phyloP scores from a whole-genome alignment of 2,888 invertebrate species.

The Steinernema carpocapsae region DNA sequence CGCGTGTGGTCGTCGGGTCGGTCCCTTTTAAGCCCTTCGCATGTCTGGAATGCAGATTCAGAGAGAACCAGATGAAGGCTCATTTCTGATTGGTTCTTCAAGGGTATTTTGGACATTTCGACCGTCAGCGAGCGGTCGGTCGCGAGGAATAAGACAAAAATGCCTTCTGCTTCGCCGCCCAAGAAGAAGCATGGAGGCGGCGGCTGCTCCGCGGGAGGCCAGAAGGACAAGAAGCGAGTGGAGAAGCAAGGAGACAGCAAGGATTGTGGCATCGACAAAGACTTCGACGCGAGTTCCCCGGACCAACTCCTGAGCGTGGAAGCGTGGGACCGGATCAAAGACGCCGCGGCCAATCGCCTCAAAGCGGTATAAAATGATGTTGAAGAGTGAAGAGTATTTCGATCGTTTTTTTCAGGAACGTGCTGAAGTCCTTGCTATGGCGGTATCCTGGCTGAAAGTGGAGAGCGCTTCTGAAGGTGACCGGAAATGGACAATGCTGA shows the following conservation, averaged over 20 bases:
- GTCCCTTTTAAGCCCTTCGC: not conserved
- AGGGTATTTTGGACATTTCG: not conserved
- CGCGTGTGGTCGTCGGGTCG: too few species aligned
- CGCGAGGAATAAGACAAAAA: not conserved
- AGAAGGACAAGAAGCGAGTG: constrained; percentile 21
- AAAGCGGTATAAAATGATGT: not conserved
- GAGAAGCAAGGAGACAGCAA: constrained; percentile 20
- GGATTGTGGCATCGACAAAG: constrained; percentile 19
- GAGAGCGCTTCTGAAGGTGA: not conserved
- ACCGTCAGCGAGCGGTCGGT: not conserved
- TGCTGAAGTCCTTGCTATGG: not conserved
- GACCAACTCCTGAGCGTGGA: constrained; percentile 16
- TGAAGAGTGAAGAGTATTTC: not conserved
- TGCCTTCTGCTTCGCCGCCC: constrained; percentile 2
- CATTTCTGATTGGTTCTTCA: not conserved
- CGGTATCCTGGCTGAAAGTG: not conserved
- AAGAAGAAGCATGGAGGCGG: constrained; percentile 13
- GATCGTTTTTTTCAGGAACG: not conserved
- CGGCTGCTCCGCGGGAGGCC: not conserved
- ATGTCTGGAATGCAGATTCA: not conserved
- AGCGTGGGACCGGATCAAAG: constrained; percentile 25
- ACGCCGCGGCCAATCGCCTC: constrained; percentile 5
- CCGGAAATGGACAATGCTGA: constrained; percentile 13
- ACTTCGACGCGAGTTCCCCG: constrained; percentile 14
- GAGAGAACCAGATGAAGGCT: not conserved